Percentiles rank a stretch among this genome's conserved stretches.
These are phyloP conservation scores for Scarus forsteni DNA, from an alignment of 2,797 vertebrate genomes.

Conservation along the genomic window DNA sequence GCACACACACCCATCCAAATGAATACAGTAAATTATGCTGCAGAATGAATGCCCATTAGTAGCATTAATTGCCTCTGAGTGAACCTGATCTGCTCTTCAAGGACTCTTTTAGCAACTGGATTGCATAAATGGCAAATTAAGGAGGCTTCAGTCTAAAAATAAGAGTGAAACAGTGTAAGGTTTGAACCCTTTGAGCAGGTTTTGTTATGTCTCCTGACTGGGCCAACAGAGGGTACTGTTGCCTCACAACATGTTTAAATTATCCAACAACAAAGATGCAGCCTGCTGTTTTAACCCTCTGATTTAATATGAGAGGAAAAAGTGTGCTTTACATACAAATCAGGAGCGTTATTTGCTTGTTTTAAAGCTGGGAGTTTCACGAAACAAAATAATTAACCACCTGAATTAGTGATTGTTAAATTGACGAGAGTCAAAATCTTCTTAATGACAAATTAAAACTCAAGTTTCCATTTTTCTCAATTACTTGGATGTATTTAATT, in stretches of 20 bases:
- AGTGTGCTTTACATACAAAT: slow-evolving; percentile 15
- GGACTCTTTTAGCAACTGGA: slow-evolving; percentile 54
- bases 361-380: neutral
- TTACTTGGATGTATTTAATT: too few species aligned
- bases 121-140: slow-evolving; percentile 51
- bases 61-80: slow-evolving; percentile 66
- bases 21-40: slow-evolving; percentile 48
- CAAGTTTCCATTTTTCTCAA: too few species aligned
- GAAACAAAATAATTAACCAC: neutral
- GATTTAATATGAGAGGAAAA: slow-evolving; percentile 17
- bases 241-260: slow-evolving; percentile 73
- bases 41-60: slow-evolving; percentile 63
- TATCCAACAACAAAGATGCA: slow-evolving; percentile 61
- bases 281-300: slow-evolving; percentile 14
- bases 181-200: slow-evolving; percentile 22
- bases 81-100: slow-evolving; percentile 63
- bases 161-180: slow-evolving; percentile 25
- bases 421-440: too few species aligned
- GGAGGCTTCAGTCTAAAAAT: slow-evolving; percentile 59
- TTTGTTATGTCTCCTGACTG: slow-evolving; percentile 44
- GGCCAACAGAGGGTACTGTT: slow-evolving; percentile 85
- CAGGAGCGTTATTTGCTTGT: slow-evolving; percentile 10
- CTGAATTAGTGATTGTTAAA: too few species aligned
- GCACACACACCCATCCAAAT: slow-evolving; percentile 38
- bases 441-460: too few species aligned